phyloP scores from a whole-genome alignment of 2,888 invertebrate genomes.

The Sipha maydis region DNA sequence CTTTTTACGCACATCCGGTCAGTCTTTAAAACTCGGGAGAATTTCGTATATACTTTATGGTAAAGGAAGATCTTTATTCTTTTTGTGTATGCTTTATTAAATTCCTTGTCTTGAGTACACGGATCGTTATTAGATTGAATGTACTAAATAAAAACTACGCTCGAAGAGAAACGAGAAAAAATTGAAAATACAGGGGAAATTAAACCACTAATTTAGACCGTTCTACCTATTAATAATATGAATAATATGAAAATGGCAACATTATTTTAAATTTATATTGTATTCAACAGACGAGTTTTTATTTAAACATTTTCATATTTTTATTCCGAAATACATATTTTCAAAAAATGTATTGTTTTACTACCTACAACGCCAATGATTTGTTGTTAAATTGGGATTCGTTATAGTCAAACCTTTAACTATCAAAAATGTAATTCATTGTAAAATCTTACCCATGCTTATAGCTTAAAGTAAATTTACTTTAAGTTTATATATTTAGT shows the following conservation, averaged over 20 bases:
- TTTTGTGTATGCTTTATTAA: slow-evolving; percentile 50
- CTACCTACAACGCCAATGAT: background rate
- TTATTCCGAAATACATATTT: background rate
- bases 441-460: too few relatives aligned
- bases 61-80: slow-evolving; percentile 18
- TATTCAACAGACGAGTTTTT: background rate
- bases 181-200: background rate
- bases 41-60: slow-evolving; percentile 6
- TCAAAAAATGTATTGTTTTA: background rate
- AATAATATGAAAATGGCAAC: background rate
- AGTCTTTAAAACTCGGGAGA: slow-evolving; percentile 44
- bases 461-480: too few relatives aligned
- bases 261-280: background rate
- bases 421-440: background rate
- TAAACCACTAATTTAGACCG: background rate
- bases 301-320: background rate
- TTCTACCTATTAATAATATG: background rate
- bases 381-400: background rate
- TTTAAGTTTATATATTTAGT: too few relatives aligned
- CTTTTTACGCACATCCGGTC: slow-evolving; percentile 1
- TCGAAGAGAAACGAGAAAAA: slow-evolving; percentile 15
- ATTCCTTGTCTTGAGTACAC: slow-evolving; percentile 40
- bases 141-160: background rate
- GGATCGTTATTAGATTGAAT: slow-evolving; percentile 24
- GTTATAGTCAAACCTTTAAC: background rate